A percentile compares a stretch with the other conserved stretches of the same genome.
These are phyloP conservation scores for Sula dactylatra DNA, from an alignment of 2,113 vertebrate genomes.

Conservation along the genomic window DNA sequence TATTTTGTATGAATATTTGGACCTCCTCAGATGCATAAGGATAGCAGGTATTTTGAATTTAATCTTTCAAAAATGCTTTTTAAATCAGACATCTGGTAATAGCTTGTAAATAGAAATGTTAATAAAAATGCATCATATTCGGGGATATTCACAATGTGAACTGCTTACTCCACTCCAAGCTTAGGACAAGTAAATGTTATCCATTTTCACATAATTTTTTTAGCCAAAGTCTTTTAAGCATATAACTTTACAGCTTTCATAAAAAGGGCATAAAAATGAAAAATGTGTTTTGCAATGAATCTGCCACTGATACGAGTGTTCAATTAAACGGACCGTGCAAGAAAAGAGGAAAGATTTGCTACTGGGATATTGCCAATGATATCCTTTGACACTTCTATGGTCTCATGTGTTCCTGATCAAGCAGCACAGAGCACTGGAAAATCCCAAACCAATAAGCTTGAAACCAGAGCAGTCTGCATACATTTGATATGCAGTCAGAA, in stretches of 20 bases:
- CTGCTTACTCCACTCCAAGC: not conserved
- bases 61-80: not conserved
- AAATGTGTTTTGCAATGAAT: conserved; percentile 68
- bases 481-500: conserved; percentile 35
- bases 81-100: conserved; percentile 10
- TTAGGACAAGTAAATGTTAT: conserved; percentile 58
- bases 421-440: conserved; percentile 47
- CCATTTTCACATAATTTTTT: conserved; percentile 47
- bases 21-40: not conserved
- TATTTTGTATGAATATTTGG: not conserved
- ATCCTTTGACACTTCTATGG: conserved; percentile 41
- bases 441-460: conserved; percentile 43
- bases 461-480: conserved; percentile 48
- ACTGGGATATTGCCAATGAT: conserved; percentile 53
- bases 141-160: conserved; percentile 2
- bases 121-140: conserved; percentile 29
- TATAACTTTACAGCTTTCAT: conserved; percentile 59
- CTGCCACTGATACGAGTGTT: conserved; percentile 56
- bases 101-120: conserved; percentile 53
- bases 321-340: conserved; percentile 53
- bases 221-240: conserved; percentile 49
- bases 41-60: conserved; percentile 13
- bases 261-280: conserved; percentile 60
- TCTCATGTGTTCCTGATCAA: conserved; percentile 70
- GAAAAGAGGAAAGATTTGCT: conserved; percentile 54